Evolutionary conservation across 2,797 vertebrate species (phyloP).

Genomic region (Amphiprion clarkii): DNA sequence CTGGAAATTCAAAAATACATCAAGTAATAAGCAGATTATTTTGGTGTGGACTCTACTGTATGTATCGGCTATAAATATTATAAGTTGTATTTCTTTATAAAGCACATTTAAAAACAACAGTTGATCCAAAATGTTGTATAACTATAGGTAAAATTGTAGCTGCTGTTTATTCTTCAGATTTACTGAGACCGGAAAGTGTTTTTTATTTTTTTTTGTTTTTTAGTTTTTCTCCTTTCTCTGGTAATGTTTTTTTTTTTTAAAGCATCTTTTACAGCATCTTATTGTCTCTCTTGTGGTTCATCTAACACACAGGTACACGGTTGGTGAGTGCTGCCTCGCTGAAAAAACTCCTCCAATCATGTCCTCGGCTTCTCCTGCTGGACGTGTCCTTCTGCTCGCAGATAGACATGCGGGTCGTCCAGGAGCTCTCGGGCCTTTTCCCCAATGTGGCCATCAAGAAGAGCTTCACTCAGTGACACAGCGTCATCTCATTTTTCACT

Average conservation of each 20-base stretch:
- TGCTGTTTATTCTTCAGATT: too few species aligned
- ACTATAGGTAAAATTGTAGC: too few species aligned
- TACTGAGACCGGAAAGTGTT: not conserved
- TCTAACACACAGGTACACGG: constrained; percentile 89
- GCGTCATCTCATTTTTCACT: constrained; percentile 21
- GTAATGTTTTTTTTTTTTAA: not conserved
- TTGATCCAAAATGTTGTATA: too few species aligned
- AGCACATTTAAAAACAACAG: too few species aligned
- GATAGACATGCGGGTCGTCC: constrained; percentile 92
- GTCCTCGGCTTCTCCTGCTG: constrained; percentile 91
- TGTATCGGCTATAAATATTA: constrained; percentile 1
- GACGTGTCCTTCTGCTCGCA: constrained; percentile 99
- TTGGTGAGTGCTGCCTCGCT: constrained; percentile 93
- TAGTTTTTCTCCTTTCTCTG: not conserved
- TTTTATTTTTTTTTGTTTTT: too few species aligned
- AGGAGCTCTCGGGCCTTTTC: constrained; percentile 92
- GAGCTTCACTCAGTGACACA: constrained; percentile 95
- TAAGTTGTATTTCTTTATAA: too few species aligned
- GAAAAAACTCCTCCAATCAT: constrained; percentile 94
- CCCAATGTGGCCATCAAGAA: constrained; percentile 97
- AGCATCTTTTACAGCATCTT: not conserved
- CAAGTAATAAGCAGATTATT: constrained; percentile 11
- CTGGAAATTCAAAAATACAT: not conserved
- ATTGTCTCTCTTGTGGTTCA: not conserved
- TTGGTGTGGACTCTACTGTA: constrained; percentile 7